Conservation (phyloP, 2,797 vertebrate species). For the Gorsachius magnificus region DNA sequence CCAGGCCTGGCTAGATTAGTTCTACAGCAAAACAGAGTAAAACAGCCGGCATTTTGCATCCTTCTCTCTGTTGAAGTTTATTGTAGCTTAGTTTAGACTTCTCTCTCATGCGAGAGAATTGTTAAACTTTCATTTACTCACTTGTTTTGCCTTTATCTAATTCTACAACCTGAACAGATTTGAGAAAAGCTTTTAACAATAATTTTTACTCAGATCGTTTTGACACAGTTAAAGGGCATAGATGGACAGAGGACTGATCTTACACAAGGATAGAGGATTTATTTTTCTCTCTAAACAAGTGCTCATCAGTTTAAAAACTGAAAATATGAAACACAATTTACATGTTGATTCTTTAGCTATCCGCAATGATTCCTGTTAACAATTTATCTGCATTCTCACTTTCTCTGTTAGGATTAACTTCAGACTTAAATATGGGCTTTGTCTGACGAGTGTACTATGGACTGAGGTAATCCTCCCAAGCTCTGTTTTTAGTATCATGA, state of each 20-base stretch:
- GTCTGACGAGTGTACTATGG: not conserved
- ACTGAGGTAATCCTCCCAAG: not conserved
- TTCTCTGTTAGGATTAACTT: slow-evolving; percentile 15
- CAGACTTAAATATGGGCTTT: slow-evolving; percentile 24
- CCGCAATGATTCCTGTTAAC: not conserved
- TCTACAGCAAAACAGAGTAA: not conserved
- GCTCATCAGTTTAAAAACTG: not conserved
- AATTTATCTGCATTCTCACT: not conserved
- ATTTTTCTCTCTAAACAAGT: not conserved
- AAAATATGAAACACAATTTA: not conserved
- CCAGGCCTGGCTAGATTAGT: not conserved
- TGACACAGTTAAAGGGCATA: not conserved
- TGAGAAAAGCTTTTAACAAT: not conserved
- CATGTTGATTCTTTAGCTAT: not conserved
- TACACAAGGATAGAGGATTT: not conserved
- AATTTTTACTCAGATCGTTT: not conserved
- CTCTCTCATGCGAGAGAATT: not conserved
- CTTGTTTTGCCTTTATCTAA: not conserved
- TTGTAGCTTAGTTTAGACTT: not conserved
- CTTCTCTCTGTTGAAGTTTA: not conserved
- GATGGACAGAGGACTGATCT: not conserved
- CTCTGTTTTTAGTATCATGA: not conserved
- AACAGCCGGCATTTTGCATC: not conserved
- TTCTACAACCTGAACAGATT: not conserved
- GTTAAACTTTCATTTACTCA: not conserved